phyloP scores from a whole-genome alignment of 1,140 invertebrate species.

The Whitmania pigra region DNA sequence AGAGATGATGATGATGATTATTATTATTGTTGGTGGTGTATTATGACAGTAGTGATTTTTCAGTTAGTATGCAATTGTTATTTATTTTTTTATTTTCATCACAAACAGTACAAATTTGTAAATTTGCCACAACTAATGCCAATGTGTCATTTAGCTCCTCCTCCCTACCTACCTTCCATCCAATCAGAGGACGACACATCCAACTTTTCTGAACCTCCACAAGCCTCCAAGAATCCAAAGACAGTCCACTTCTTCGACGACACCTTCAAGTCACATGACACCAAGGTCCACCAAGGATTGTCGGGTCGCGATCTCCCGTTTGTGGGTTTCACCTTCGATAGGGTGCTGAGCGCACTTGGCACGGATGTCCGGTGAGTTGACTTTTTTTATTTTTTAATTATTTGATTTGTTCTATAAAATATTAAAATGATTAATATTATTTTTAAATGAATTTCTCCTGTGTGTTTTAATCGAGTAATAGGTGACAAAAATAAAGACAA shows the following conservation, averaged over 20 bases:
- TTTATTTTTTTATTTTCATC: too few species aligned
- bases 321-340: constrained; percentile 81
- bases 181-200: constrained; percentile 90
- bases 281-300: constrained; percentile 44
- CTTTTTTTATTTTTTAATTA: too few species aligned
- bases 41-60: too few species aligned
- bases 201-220: constrained; percentile 64
- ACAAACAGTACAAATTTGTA: neutral
- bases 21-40: neutral
- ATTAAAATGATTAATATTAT: too few species aligned
- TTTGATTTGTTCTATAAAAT: too few species aligned
- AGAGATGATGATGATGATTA: neutral
- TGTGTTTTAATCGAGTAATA: too few species aligned
- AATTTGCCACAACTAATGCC: constrained; percentile 43
- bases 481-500: too few species aligned
- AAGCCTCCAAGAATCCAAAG: neutral
- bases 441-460: too few species aligned
- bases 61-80: neutral
- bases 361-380: too few species aligned
- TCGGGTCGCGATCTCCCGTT: constrained; percentile 77
- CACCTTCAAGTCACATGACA: neutral
- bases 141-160: constrained; percentile 59
- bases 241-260: constrained; percentile 6
- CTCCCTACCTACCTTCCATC: constrained; percentile 89
- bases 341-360: neutral